Percentiles rank a stretch among this genome's conserved stretches.
Conservation (phyloP, 2,888 invertebrate species). For the Heliconius cydno region DNA sequence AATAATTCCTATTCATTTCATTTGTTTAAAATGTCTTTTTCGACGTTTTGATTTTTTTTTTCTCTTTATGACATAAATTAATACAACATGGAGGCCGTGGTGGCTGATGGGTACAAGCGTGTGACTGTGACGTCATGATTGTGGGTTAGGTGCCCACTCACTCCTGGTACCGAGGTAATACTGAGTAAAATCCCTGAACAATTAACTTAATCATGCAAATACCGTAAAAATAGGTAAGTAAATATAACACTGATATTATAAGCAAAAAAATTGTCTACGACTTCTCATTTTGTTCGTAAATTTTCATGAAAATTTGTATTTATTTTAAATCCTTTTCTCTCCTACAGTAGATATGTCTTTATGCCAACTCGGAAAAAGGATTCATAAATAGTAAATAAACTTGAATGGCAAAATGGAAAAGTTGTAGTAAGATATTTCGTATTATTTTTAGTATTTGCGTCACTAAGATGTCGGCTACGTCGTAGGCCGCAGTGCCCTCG, state of each 20-base stretch:
- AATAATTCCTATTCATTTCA: too few relatives aligned
- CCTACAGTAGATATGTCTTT: background rate
- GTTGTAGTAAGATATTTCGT: slow-evolving; percentile 7
- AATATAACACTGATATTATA: background rate
- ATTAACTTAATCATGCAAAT: background rate
- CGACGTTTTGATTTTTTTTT: background rate
- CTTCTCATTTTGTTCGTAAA: background rate
- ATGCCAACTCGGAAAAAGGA: background rate
- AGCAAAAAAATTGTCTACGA: background rate
- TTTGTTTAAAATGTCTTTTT: background rate
- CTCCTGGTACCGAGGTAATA: background rate
- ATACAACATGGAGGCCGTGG: background rate
- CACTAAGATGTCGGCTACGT: slow-evolving; percentile 9
- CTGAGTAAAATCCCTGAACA: too few relatives aligned
- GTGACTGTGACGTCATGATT: background rate
- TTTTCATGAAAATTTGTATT: background rate
- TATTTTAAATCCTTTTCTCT: background rate
- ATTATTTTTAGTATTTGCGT: slow-evolving; percentile 17
- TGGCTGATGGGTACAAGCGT: background rate
- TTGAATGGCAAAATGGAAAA: background rate
- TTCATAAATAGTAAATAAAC: slow-evolving; percentile 18
- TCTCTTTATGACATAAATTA: background rate
- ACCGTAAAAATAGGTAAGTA: background rate
- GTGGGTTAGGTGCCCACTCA: background rate
- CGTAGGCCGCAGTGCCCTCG: background rate